phyloP scores from a whole-genome alignment of 2,113 vertebrate species.

The Pseudois nayaur region DNA sequence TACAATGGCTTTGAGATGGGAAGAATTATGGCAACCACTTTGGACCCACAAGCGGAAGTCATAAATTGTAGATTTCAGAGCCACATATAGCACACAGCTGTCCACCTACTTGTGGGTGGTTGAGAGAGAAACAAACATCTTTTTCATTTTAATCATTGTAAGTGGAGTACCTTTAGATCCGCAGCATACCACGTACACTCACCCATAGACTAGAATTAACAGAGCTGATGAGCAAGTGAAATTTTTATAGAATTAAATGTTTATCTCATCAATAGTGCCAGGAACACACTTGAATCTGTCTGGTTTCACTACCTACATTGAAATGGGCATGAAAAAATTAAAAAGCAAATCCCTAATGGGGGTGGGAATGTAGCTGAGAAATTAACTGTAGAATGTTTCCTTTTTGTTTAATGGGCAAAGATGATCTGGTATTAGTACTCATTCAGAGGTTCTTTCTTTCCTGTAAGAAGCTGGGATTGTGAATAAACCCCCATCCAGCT shows the following conservation, averaged over 20 bases:
- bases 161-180: background rate
- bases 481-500: background rate
- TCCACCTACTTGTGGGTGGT: background rate
- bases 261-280: background rate
- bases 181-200: background rate
- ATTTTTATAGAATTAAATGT: background rate
- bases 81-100: background rate
- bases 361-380: background rate
- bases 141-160: background rate
- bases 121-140: background rate
- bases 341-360: background rate
- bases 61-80: background rate
- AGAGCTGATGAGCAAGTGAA: background rate
- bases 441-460: background rate
- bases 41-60: background rate
- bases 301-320: background rate
- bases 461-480: background rate
- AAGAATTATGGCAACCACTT: background rate
- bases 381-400: background rate
- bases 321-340: conserved; percentile 1
- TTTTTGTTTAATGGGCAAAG: conserved; percentile 8
- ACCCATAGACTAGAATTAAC: background rate
- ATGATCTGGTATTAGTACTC: background rate
- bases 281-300: background rate
- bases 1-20: background rate